These are phyloP conservation scores for Cardinalis cardinalis DNA, from an alignment of 2,113 vertebrate genomes.

Conservation along the genomic window DNA sequence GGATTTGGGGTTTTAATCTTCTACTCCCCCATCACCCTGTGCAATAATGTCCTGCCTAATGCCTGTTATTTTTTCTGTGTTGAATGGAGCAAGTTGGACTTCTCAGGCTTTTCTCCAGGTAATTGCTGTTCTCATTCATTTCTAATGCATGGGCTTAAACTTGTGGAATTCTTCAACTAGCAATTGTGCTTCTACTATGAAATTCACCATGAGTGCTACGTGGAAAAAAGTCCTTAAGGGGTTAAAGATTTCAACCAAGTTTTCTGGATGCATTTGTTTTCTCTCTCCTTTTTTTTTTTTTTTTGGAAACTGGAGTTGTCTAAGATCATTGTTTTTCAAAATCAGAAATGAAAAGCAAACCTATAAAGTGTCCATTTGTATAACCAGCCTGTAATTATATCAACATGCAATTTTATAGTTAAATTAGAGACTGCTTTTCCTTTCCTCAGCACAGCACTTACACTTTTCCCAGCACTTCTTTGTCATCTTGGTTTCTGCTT, in stretches of 20 bases:
- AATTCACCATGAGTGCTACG: not conserved
- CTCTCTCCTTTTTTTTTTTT: rapidly evolving
- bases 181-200: not conserved
- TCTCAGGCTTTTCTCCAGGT: not conserved
- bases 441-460: not conserved
- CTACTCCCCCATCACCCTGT: rapidly evolving
- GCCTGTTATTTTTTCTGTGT: not conserved
- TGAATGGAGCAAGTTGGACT: not conserved
- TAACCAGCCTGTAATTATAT: not conserved
- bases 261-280: not conserved
- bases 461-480: not conserved
- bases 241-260: not conserved
- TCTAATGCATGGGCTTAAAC: not conserved
- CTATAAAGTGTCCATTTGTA: not conserved
- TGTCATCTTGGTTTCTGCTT: not conserved
- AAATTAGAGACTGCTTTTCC: not conserved
- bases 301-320: not conserved
- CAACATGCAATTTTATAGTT: not conserved
- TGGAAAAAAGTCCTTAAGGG: not conserved
- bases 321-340: not conserved
- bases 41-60: not conserved
- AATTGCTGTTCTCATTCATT: not conserved
- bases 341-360: not conserved
- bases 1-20: not conserved
- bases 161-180: not conserved